Conservation (phyloP, 2,797 vertebrate species). For the Pipistrellus pipistrellus region DNA sequence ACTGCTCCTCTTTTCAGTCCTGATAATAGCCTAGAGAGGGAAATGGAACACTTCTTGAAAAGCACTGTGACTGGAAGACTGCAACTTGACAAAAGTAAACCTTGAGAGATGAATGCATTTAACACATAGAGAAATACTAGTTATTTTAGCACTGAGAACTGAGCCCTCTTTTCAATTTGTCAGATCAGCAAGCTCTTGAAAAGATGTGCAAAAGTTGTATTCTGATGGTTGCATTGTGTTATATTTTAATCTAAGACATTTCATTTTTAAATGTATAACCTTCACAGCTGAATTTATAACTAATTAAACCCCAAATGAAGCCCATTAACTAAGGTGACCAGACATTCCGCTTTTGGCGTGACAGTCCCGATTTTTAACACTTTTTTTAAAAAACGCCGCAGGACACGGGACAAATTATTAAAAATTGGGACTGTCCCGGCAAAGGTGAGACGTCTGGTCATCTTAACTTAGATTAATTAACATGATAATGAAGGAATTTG, state of each 20-base stretch:
- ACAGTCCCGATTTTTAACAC: too few relatives aligned
- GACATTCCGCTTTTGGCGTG: too few relatives aligned
- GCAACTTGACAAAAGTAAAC: slow-evolving; percentile 9
- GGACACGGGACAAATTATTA: too few relatives aligned
- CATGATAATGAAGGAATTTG: too few relatives aligned
- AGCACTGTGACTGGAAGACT: not conserved
- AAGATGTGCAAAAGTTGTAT: not conserved
- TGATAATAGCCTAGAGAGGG: not conserved
- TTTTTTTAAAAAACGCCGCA: too few relatives aligned
- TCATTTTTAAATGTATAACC: not conserved
- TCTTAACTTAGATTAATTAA: too few relatives aligned
- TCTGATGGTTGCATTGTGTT: not conserved
- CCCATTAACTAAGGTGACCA: not conserved
- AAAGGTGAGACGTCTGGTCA: too few relatives aligned
- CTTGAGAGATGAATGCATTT: slow-evolving; percentile 12
- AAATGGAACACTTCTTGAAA: not conserved
- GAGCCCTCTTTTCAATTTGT: not conserved
- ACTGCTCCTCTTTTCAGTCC: not conserved
- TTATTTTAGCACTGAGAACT: slow-evolving; percentile 14
- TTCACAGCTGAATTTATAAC: slow-evolving; percentile 13
- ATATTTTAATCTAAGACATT: not conserved
- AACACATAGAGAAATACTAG: not conserved
- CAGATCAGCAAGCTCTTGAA: not conserved
- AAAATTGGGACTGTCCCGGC: too few relatives aligned
- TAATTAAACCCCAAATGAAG: not conserved